Conservation (phyloP, 2,888 invertebrate genomes). For the Elysia crispata region DNA sequence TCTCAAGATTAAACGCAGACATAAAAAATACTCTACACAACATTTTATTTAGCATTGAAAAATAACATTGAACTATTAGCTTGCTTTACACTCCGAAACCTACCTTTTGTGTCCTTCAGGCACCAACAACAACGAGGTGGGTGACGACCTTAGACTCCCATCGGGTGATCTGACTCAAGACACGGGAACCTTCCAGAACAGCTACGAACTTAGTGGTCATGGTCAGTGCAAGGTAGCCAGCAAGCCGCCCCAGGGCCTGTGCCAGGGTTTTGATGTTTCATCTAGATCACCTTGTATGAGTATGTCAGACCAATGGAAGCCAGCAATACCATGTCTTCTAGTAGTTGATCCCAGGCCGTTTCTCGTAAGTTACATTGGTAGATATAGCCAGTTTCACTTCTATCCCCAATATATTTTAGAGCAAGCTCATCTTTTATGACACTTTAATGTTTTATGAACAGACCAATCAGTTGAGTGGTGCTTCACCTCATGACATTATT, state of each 20-base stretch:
- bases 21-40: too few species aligned
- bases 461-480: background rate
- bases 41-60: too few species aligned
- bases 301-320: constrained; percentile 9
- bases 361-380: constrained; percentile 34
- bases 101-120: too few species aligned
- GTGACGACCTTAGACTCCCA: constrained; percentile 19
- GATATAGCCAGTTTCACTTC: background rate
- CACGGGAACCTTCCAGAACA: constrained; percentile 24
- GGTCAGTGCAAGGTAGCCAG: background rate
- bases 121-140: constrained; percentile 42
- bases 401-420: background rate
- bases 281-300: constrained; percentile 23
- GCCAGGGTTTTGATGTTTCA: constrained; percentile 5
- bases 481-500: too few species aligned
- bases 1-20: too few species aligned
- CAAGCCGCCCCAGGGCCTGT: background rate
- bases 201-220: constrained; percentile 36
- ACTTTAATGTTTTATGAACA: too few species aligned
- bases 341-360: constrained; percentile 29
- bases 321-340: constrained; percentile 7
- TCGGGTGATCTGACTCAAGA: background rate
- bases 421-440: too few species aligned
- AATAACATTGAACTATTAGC: too few species aligned
- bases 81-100: too few species aligned